These are phyloP conservation scores for Podarcis siculus DNA, from an alignment of 2,797 vertebrate species.

Conservation along the genomic window DNA sequence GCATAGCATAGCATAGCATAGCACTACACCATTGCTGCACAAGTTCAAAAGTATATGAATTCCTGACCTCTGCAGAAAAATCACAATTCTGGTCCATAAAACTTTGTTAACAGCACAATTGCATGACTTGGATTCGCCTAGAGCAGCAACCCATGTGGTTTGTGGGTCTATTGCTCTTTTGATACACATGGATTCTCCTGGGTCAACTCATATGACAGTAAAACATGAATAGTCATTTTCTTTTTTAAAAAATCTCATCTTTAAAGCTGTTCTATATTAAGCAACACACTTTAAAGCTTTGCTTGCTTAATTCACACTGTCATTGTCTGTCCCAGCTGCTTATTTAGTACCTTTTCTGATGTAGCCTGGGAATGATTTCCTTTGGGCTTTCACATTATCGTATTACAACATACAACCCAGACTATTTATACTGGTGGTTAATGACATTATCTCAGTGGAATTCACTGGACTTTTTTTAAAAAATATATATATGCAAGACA, in stretches of 20 bases:
- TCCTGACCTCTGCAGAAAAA: constrained; percentile 32
- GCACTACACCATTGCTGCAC: constrained; percentile 4
- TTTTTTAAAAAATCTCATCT: constrained; percentile 45
- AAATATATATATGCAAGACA: constrained; percentile 61
- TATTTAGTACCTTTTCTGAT: constrained; percentile 76
- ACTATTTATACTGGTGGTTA: constrained; percentile 76
- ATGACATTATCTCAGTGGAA: constrained; percentile 78
- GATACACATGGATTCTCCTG: background rate
- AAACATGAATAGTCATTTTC: constrained; percentile 48
- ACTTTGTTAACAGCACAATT: constrained; percentile 30
- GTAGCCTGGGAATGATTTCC: constrained; percentile 77
- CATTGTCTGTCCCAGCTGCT: constrained; percentile 74
- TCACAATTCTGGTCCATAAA: constrained; percentile 59
- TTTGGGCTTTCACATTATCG: constrained; percentile 75
- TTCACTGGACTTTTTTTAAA: constrained; percentile 66
- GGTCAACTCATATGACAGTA: constrained; percentile 28
- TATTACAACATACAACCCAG: constrained; percentile 70
- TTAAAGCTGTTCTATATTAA: constrained; percentile 66
- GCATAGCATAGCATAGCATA: background rate
- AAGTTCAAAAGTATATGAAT: constrained; percentile 34
- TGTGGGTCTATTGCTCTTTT: no score
- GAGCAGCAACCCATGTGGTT: background rate
- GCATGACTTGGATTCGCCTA: no score
- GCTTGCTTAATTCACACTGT: constrained; percentile 63
- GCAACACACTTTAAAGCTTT: constrained; percentile 65